phyloP scores from a whole-genome alignment of 2,888 invertebrate species.

The Maniola hyperantus region DNA sequence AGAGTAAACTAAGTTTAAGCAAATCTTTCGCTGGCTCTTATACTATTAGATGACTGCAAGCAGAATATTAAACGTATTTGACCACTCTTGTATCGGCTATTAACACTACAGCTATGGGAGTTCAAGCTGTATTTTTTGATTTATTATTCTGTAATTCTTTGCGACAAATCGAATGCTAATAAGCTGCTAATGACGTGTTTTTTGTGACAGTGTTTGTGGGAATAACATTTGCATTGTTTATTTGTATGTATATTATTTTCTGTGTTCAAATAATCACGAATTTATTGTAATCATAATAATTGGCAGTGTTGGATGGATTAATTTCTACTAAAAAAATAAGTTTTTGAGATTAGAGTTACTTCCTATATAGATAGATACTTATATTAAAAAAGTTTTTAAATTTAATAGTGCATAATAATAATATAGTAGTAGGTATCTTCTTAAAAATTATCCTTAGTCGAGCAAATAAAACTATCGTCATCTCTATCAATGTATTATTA shows the following conservation, averaged over 20 bases:
- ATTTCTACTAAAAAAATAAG: not conserved
- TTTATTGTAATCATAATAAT: not conserved
- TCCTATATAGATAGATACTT: too few species aligned
- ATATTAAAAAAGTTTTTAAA: not conserved
- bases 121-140: conserved; percentile 14
- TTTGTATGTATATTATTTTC: not conserved
- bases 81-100: conserved; percentile 31
- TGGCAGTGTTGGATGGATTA: not conserved
- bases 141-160: conserved; percentile 4
- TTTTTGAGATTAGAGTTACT: too few species aligned
- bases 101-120: conserved; percentile 23
- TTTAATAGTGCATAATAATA: too few species aligned
- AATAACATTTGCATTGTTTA: not conserved
- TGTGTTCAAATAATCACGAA: not conserved
- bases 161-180: conserved; percentile 6
- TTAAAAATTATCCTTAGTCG: too few species aligned
- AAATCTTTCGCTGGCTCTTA: not conserved
- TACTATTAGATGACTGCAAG: conserved; percentile 18
- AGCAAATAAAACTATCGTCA: too few species aligned
- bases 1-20: not conserved
- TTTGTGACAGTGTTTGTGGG: not conserved
- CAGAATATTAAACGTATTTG: conserved; percentile 29
- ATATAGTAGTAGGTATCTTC: too few species aligned
- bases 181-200: not conserved
- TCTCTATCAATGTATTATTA: too few species aligned